Percentiles rank a stretch among this genome's conserved stretches.
Conservation (phyloP, 2,888 invertebrate genomes). For the Carterocephalus palaemon region DNA sequence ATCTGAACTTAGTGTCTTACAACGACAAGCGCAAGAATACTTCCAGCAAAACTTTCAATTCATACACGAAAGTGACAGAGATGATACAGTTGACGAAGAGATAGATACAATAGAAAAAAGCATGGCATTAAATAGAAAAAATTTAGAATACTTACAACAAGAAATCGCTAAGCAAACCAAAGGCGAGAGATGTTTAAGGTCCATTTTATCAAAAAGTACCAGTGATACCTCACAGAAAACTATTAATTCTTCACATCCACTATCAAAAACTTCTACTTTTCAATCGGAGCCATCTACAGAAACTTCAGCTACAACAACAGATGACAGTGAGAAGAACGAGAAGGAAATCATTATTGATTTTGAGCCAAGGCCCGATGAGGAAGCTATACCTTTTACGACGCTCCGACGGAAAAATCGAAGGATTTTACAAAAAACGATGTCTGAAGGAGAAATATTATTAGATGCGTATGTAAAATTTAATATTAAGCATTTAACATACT, state of each 20-base stretch:
- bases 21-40: constrained; percentile 71
- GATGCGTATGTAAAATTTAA: constrained; percentile 66
- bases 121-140: constrained; percentile 72
- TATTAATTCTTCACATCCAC: constrained; percentile 59
- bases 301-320: constrained; percentile 73
- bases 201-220: constrained; percentile 68
- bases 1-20: constrained; percentile 63
- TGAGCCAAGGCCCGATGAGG: constrained; percentile 84
- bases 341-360: constrained; percentile 93
- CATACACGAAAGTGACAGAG: constrained; percentile 74
- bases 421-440: constrained; percentile 85
- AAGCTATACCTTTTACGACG: constrained; percentile 81
- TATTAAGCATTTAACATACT: background rate
- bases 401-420: constrained; percentile 71
- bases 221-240: constrained; percentile 70
- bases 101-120: constrained; percentile 75
- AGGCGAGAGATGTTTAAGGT: constrained; percentile 58
- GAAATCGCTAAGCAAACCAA: constrained; percentile 74
- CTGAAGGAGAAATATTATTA: constrained; percentile 87
- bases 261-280: constrained; percentile 73
- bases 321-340: constrained; percentile 81
- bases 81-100: constrained; percentile 74
- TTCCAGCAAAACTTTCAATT: constrained; percentile 77
- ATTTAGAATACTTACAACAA: constrained; percentile 73
- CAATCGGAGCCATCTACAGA: constrained; percentile 77